Evolutionary conservation across 2,113 vertebrate species (phyloP).

Genomic region (Acrocephalus kingi): DNA sequence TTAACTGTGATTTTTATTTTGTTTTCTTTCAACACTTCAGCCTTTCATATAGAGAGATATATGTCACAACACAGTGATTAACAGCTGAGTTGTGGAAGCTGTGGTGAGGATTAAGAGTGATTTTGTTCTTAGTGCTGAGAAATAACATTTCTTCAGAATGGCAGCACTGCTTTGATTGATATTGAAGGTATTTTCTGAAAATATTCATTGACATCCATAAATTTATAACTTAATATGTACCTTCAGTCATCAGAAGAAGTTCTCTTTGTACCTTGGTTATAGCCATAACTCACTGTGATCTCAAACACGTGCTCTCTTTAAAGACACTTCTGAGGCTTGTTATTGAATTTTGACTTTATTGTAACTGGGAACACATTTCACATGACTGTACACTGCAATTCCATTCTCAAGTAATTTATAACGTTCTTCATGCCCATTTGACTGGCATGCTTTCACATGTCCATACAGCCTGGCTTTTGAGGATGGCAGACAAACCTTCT

Average conservation of each 20-base stretch:
- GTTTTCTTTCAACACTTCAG: not conserved
- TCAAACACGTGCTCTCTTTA: not conserved
- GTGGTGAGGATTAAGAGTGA: not conserved
- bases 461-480: not conserved
- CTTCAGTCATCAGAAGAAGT: not conserved
- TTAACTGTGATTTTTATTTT: not conserved
- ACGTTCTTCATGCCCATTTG: not conserved
- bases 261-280: not conserved
- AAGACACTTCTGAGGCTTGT: not conserved
- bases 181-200: constrained; percentile 3
- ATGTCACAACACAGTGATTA: constrained; percentile 18
- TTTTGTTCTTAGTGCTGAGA: not conserved
- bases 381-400: not conserved
- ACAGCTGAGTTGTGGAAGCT: not conserved
- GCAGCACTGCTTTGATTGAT: not conserved
- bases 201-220: not conserved
- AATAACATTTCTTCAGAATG: not conserved
- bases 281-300: not conserved
- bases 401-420: not conserved
- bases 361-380: not conserved
- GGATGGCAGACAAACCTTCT: not conserved
- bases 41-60: not conserved
- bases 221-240: not conserved
- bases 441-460: not conserved
- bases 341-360: not conserved